Percentiles rank a stretch among this genome's conserved stretches.
phyloP scores from a whole-genome alignment of 2,113 vertebrate genomes.

The Macaca mulatta region DNA sequence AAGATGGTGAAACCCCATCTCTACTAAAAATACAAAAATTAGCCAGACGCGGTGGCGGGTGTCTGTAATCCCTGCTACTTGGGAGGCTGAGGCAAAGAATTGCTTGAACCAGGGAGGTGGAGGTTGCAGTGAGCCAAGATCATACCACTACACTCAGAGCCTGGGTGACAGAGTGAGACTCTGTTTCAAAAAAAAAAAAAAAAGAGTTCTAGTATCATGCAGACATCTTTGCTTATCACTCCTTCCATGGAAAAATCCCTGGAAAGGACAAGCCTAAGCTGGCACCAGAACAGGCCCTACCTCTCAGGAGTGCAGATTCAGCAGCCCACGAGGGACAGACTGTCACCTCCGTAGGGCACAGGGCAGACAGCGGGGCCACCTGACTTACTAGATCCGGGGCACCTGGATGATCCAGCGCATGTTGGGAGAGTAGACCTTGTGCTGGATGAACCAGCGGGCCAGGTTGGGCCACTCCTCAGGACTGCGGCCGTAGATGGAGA shows the following conservation, averaged over 20 bases:
- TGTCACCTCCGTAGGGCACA: background rate
- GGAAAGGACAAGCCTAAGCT: background rate
- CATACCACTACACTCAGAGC: no score
- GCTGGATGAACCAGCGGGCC: conserved; percentile 96
- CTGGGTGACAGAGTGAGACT: no score
- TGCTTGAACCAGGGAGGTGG: no score
- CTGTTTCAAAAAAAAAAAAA: no score
- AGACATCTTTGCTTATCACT: background rate
- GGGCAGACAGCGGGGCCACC: background rate
- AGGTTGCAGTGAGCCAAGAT: no score
- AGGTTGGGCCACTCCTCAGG: conserved; percentile 91
- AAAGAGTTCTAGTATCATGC: background rate
- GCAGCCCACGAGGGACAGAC: accelerated
- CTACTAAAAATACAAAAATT: no score
- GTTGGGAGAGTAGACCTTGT: conserved; percentile 96
- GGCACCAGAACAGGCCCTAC: background rate
- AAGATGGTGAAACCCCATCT: no score
- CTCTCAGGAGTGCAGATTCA: background rate
- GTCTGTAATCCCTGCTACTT: no score
- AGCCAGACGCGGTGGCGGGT: no score
- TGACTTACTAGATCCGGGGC: conserved; percentile 97
- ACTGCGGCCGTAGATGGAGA: conserved; percentile 96
- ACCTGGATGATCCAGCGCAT: conserved; percentile 99
- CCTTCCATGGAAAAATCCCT: background rate
- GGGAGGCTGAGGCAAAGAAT: no score